These are phyloP conservation scores for Pantherophis guttatus DNA, from an alignment of 2,113 vertebrate species.

Conservation along the genomic window DNA sequence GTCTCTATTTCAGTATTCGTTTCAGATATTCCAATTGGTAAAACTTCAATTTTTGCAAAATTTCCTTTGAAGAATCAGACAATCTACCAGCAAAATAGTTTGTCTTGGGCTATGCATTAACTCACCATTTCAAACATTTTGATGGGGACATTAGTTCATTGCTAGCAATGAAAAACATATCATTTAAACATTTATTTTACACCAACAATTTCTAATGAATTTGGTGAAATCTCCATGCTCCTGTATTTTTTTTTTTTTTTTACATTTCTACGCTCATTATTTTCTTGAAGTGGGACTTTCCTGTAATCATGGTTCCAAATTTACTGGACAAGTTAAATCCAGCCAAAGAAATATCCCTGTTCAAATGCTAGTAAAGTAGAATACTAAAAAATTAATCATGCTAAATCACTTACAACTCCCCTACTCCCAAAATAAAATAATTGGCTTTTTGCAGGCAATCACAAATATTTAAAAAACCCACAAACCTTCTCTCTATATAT, in stretches of 20 bases:
- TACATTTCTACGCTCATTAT: neutral
- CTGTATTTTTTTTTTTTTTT: slow-evolving; percentile 5
- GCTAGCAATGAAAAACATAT: slow-evolving; percentile 19
- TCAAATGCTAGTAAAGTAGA: neutral
- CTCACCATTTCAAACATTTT: neutral
- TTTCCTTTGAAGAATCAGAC: slow-evolving; percentile 13
- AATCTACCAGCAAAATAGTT: neutral
- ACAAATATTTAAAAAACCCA: neutral
- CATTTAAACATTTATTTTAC: slow-evolving; percentile 2
- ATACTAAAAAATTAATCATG: neutral
- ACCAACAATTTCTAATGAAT: slow-evolving; percentile 28
- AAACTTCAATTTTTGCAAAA: slow-evolving; percentile 17
- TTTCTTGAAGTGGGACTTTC: neutral
- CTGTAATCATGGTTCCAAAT: slow-evolving; percentile 5
- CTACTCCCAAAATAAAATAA: neutral
- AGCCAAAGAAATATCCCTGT: neutral
- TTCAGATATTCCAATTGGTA: neutral
- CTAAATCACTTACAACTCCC: neutral
- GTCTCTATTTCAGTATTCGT: slow-evolving; percentile 24
- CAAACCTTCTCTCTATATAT: neutral
- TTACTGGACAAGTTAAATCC: neutral
- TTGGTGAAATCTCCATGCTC: slow-evolving; percentile 15
- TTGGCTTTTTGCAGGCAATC: neutral
- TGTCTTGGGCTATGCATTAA: neutral
- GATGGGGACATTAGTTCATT: slow-evolving; percentile 22